These are phyloP conservation scores for Phlogophora meticulosa DNA, from an alignment of 2,888 invertebrate genomes.

Conservation along the genomic window DNA sequence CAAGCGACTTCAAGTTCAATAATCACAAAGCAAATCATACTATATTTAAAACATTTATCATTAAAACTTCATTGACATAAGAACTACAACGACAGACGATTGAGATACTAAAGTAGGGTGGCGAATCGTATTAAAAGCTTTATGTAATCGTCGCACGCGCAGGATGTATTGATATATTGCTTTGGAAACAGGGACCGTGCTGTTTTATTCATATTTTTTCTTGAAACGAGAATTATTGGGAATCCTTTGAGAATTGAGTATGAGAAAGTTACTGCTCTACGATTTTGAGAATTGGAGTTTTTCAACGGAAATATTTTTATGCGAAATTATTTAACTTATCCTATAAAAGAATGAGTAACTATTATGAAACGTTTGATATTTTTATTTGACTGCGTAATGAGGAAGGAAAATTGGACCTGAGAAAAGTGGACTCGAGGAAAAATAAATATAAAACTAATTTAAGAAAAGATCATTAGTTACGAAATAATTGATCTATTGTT, in stretches of 20 bases:
- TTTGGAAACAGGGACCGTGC: conserved; percentile 49
- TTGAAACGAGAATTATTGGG: conserved; percentile 57
- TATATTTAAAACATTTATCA: background rate
- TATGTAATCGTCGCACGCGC: conserved; percentile 62
- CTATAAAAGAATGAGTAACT: background rate
- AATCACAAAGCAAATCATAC: no score
- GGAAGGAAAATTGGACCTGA: no score
- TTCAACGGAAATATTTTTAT: background rate
- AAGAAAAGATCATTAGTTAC: no score
- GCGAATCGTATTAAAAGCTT: conserved; percentile 52
- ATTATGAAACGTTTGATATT: no score
- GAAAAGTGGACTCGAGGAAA: no score
- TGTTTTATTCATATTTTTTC: conserved; percentile 63
- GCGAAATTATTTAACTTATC: background rate
- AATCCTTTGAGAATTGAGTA: conserved; percentile 44
- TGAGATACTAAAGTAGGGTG: conserved; percentile 56
- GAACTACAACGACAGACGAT: conserved; percentile 22
- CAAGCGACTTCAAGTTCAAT: no score
- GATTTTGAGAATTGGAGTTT: conserved; percentile 39
- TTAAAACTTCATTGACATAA: conserved; percentile 5
- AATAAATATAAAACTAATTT: no score
- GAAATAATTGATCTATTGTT: no score
- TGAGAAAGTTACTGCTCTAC: conserved; percentile 52
- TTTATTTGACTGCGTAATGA: no score
- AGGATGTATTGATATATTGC: conserved; percentile 70